Base-by-base conservation (phyloP, 2,797 vertebrate species). In the Sparus aurata region DNA sequence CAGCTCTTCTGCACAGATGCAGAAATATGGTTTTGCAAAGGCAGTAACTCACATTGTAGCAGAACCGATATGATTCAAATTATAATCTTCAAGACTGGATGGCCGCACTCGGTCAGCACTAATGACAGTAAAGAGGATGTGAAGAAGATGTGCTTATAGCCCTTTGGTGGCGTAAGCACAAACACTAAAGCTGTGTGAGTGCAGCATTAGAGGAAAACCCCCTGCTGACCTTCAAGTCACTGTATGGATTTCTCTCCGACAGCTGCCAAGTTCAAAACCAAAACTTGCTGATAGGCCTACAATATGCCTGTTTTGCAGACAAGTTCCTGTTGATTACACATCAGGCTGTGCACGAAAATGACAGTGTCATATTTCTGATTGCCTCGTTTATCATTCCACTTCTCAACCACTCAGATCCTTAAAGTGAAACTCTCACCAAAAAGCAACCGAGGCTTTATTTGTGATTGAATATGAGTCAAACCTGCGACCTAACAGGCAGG, bases 81-180 rank as follows among this genome's bases (percentile, higher is more conserved):
- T 22, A 54, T 46, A 73, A 81, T 77, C 79, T 59, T 74, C 3
- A 1, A 59, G 61, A 64, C 20, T 13, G 57, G 67, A 79, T 73
- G 23, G 23, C 9, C 8, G 5, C 38, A 68, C 69, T 25, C 67
- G 86, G 62, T 68, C 58, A 67, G 69, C 38, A 58, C 50, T 84
- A 87, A 88, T 80, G 82, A 83, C 58, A 72, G 79, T 22, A 67
- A 79, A 87, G 82, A 84, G 76, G 88, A 85, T 87, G 64, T 79
- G 63, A 79, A 69, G 77, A 83, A 53, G 73, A 86, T 75, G 45
- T n/a, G 58, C 61, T 84, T 80, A 57, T 13, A 82, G 73, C 49
- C 55, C 30, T 52, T 61, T 67, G 30, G 66, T 58, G 65, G 69
- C 64, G 46, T 58, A 72, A 74, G 69, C 69, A 65, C 41, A 72